Evolutionary conservation across 2,797 vertebrate species (phyloP), one percentile per base, ranked within the genome.

Genomic region (Girardinus metallicus): DNA sequence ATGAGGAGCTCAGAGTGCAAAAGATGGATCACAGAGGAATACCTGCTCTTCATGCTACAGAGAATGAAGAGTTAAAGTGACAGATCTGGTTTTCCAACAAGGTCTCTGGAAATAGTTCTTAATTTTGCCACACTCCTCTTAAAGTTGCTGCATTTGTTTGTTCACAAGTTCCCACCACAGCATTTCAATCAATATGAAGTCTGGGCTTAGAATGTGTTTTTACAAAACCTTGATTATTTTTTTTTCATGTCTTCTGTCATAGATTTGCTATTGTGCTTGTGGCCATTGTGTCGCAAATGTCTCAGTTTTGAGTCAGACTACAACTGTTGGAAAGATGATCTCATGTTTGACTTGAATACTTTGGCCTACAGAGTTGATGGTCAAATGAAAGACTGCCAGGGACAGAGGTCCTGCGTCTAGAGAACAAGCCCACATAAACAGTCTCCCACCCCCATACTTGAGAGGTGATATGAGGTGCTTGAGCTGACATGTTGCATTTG

Each of bases 1-100:
- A 88, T 73, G 76, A 76, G 76, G n/a, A 57, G 68, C 72, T 75
- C 36, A 72, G 51, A 26, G 26, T 55, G 80, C 72, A 76, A 49
- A 44, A 34, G 75, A 79, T 83, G 57, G 66, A 77, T 73, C 43
- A 49, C 60, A 71, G 29, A 31, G 18, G 47, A 46, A 10, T 57
- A 1, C 12, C 15, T 66, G 49, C 10, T 73, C 36, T 53, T 73
- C 71, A 53, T 39, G 51, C 53, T 41, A 41, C 4, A 2, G 60
- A 68, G 31, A 53, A 74, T 53, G 6, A 74, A 36, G 6, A 74
- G 51, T 6, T 73, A 15, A 53, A n/a, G 21, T 53, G 23, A 13
- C 12, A 26, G 21, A 39, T 53, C 6, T 53, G 34, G 10, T 7
- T 23, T 36, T 53, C 73, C 49, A 55, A 39, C 73, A 74, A 74